Percentiles rank a stretch among this genome's conserved stretches.
Conservation (phyloP, 2,113 vertebrate genomes). For the Falcunculus frontatus region DNA sequence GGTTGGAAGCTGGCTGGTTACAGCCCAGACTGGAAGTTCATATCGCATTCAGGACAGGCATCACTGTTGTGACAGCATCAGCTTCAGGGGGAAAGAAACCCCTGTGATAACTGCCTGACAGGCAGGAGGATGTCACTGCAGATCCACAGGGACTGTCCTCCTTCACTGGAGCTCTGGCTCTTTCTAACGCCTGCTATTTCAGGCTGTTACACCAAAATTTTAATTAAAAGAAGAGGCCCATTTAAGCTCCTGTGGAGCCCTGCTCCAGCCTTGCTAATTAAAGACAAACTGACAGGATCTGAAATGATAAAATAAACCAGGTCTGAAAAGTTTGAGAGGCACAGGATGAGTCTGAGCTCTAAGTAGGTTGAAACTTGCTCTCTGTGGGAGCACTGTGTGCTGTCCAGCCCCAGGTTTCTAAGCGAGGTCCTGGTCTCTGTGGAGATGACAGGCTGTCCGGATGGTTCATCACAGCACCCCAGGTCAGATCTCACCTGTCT, state of each 20-base stretch:
- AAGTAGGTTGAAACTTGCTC: slow-evolving; percentile 30
- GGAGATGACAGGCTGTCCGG: background rate
- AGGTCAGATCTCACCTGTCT: background rate
- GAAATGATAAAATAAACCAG: slow-evolving; percentile 26
- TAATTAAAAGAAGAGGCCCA: slow-evolving; percentile 26
- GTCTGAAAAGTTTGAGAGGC: slow-evolving; percentile 34
- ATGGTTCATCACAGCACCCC: background rate
- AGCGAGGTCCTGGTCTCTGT: background rate
- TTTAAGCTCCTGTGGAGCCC: background rate
- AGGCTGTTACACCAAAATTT: background rate
- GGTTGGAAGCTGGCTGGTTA: background rate
- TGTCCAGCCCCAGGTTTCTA: background rate
- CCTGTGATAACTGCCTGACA: background rate
- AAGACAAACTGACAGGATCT: slow-evolving; percentile 14
- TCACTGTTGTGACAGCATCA: background rate
- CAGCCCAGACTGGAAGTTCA: background rate
- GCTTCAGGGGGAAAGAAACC: background rate
- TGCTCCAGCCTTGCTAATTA: slow-evolving; percentile 63
- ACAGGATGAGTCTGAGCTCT: background rate
- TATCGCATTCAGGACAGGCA: background rate
- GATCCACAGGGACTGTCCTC: background rate
- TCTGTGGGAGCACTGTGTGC: rapidly evolving
- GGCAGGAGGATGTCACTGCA: background rate
- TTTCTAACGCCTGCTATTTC: slow-evolving; percentile 37
- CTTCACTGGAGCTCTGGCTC: background rate